A percentile compares a stretch with the other conserved stretches of the same genome.
Evolutionary conservation across 2,888 invertebrate species (phyloP).

Genomic region (Pseudeuparius sepicola): DNA sequence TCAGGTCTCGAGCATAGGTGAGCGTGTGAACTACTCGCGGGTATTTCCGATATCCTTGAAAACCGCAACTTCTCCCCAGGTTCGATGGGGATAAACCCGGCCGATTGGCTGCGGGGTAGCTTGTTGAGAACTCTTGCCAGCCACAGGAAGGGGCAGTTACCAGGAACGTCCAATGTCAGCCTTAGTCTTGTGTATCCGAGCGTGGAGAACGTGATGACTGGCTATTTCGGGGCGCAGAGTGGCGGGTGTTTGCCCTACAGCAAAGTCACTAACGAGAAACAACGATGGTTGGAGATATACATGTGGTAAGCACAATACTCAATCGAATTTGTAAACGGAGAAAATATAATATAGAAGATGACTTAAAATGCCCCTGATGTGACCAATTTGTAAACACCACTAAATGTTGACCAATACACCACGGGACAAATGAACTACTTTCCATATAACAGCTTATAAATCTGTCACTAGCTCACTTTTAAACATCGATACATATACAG

Average conservation of each 20-base stretch:
- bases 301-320: conserved; percentile 70
- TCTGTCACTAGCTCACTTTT: too few relatives aligned
- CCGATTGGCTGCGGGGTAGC: conserved; percentile 68
- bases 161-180: conserved; percentile 45
- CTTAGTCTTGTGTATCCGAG: conserved; percentile 61
- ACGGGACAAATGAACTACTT: too few relatives aligned
- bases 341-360: too few relatives aligned
- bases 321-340: too few relatives aligned
- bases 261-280: conserved; percentile 62
- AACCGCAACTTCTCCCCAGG: too few relatives aligned
- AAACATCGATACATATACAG: too few relatives aligned
- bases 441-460: too few relatives aligned
- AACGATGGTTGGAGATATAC: conserved; percentile 68
- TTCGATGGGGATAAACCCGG: conserved; percentile 53
- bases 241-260: conserved; percentile 84
- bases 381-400: too few relatives aligned
- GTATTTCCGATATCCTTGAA: too few relatives aligned
- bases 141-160: conserved; percentile 44
- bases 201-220: conserved; percentile 71
- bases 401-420: too few relatives aligned
- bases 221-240: conserved; percentile 75
- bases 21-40: too few relatives aligned
- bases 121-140: conserved; percentile 54
- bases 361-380: too few relatives aligned
- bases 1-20: conserved; percentile 88